Evolutionary conservation across 2,113 vertebrate genomes (phyloP), one percentile per base, ranked within the genome.

Genomic region (Pterocles gutturalis): DNA sequence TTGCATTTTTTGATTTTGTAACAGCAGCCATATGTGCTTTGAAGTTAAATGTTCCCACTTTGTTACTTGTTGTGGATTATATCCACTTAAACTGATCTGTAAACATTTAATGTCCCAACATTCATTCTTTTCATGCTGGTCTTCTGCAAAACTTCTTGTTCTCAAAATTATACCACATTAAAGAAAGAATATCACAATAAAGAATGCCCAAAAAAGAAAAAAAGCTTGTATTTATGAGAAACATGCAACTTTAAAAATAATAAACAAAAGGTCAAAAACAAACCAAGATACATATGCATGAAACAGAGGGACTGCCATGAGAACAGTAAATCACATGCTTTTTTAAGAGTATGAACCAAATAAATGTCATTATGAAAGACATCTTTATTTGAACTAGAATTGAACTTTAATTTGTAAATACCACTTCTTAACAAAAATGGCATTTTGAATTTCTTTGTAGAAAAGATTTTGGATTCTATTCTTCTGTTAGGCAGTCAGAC

Each of bases 21-120:
- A 98, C 95, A 98, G 94, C 97, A 97, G 98, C 98, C 99, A 98
- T 97, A 98, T 98, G 98, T 98, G 97, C 98, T 98, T 98, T 99
- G 98, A 99, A 98, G 98, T 96, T 96, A 82, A 97, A 93, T 97
- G 95, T 97, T 98, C 97, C 98, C 98, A 98, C 98, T 99, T 97
- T 98, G 97, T 97, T 98, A 98, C 98, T 98, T 97, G 97, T 98
- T 98, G 97, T 91, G 96, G 96, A 97, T 95, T 98, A 97, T 92
- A 98, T 93, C 96, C 95, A 98, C 97, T 98, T 98, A 93, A 97
- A 97, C 92, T 90, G 96, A 98, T 98, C 97, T 98, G 96, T 97
- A 98, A 98, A 97, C 93, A 98, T 97, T 97, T 95, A 97, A 97
- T 96, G 96, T 95, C 97, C 96, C 91, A 96, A 93, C 91, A 88